Percentiles rank a stretch among this genome's conserved stretches.
Conservation (phyloP, 2,888 invertebrate species). For the Andrena praecox region DNA sequence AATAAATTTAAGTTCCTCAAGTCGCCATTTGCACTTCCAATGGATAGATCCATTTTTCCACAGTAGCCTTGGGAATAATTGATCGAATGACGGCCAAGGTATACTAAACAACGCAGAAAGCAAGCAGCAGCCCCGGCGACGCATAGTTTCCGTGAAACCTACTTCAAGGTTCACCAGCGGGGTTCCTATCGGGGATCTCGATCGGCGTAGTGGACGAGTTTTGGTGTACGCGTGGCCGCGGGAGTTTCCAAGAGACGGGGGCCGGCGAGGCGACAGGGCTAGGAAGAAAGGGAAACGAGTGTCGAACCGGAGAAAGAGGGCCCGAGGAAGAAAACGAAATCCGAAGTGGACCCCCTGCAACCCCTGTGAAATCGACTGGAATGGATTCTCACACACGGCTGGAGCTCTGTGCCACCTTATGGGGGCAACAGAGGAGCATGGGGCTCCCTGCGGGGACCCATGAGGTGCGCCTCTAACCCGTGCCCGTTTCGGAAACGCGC, state of each 20-base stretch:
- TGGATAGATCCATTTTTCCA: too few relatives aligned
- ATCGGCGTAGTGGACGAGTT: conserved; percentile 16
- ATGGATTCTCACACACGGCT: conserved; percentile 83
- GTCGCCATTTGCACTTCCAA: background rate
- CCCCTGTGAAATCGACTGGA: conserved; percentile 81
- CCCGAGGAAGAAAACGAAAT: conserved; percentile 40
- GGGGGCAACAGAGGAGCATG: conserved; percentile 71
- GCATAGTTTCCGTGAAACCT: conserved; percentile 29
- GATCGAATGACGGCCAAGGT: background rate
- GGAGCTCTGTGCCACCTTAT: conserved; percentile 82
- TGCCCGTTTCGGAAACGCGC: conserved; percentile 55
- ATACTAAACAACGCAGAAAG: background rate
- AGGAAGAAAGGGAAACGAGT: background rate
- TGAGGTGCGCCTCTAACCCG: conserved; percentile 59
- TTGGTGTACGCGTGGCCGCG: background rate
- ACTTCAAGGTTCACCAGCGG: conserved; percentile 35
- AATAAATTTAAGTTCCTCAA: too few relatives aligned
- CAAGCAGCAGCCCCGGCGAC: background rate
- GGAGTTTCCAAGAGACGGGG: conserved; percentile 27
- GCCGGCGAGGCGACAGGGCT: background rate
- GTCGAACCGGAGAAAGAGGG: conserved; percentile 7
- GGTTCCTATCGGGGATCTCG: conserved; percentile 40
- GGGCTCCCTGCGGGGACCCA: conserved; percentile 67
- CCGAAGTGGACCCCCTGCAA: conserved; percentile 52
- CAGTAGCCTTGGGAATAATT: background rate